These are phyloP conservation scores for Phycodurus eques DNA, from an alignment of 2,113 vertebrate genomes.

Conservation along the genomic window DNA sequence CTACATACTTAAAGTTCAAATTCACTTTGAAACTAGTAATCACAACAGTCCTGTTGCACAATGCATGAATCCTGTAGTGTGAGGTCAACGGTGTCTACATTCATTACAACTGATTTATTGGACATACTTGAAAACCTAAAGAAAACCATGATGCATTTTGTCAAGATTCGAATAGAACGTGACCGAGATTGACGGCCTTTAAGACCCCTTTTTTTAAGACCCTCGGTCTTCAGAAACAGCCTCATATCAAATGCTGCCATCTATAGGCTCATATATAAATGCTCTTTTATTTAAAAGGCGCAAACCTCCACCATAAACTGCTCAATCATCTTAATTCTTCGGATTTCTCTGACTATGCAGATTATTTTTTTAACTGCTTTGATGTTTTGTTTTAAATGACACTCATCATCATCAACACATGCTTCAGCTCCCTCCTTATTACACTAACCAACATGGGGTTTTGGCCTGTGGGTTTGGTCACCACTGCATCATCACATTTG, in stretches of 20 bases:
- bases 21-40: not conserved
- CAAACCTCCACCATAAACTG: not conserved
- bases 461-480: conserved; percentile 39
- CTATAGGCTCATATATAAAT: not conserved
- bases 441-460: conserved; percentile 43
- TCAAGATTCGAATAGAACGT: not conserved
- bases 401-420: conserved; percentile 1
- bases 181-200: not conserved
- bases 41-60: not conserved
- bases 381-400: not conserved
- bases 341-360: not conserved
- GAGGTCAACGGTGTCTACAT: conserved; percentile 23
- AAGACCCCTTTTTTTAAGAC: no score
- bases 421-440: conserved; percentile 24
- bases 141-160: not conserved
- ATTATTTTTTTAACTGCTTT: not conserved
- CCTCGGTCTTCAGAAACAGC: not conserved
- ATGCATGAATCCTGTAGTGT: conserved; percentile 31
- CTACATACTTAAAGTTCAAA: not conserved
- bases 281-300: not conserved
- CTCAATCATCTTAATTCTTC: not conserved
- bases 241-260: not conserved
- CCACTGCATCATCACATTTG: conserved; percentile 10
- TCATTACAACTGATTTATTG: conserved; percentile 2
- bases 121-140: not conserved